These are phyloP conservation scores for Subacronicta megacephala DNA, from an alignment of 2,888 invertebrate genomes.

Conservation along the genomic window DNA sequence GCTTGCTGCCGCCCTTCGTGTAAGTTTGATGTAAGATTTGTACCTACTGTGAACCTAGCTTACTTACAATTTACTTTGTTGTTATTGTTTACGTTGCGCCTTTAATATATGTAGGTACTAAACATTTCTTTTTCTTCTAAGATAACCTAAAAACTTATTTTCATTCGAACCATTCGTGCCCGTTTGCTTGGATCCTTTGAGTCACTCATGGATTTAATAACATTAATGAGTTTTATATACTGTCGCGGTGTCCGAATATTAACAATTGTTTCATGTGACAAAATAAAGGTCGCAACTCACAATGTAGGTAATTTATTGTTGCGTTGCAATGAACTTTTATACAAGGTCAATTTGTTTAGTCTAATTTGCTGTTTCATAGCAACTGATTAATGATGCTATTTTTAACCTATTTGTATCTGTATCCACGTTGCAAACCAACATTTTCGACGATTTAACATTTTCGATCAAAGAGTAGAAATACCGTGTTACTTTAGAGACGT, in stretches of 20 bases:
- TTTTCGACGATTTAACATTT: neutral
- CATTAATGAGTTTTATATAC: slow-evolving; percentile 29
- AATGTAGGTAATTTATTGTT: slow-evolving; percentile 26
- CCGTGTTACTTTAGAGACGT: slow-evolving; percentile 55
- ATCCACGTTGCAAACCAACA: neutral
- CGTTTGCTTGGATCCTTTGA: neutral
- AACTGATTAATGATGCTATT: slow-evolving; percentile 6
- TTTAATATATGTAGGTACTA: neutral
- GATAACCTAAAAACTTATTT: neutral
- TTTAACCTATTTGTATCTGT: neutral
- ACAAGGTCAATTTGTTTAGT: slow-evolving; percentile 39
- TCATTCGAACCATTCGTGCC: slow-evolving; percentile 1
- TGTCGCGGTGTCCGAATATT: slow-evolving; percentile 27
- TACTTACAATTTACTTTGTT: neutral
- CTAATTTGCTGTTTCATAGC: slow-evolving; percentile 13
- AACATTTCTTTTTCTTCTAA: neutral
- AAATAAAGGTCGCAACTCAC: slow-evolving; percentile 40
- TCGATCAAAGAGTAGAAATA: slow-evolving; percentile 41
- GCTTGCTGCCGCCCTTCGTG: slow-evolving; percentile 10
- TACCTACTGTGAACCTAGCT: no score
- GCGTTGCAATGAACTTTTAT: slow-evolving; percentile 44
- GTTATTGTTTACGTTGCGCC: no score
- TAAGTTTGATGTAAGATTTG: slow-evolving; percentile 9
- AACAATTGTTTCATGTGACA: slow-evolving; percentile 26
- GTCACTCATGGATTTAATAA: slow-evolving; percentile 6